Conservation (phyloP, 2,113 vertebrate genomes). For the Turnix velox region DNA sequence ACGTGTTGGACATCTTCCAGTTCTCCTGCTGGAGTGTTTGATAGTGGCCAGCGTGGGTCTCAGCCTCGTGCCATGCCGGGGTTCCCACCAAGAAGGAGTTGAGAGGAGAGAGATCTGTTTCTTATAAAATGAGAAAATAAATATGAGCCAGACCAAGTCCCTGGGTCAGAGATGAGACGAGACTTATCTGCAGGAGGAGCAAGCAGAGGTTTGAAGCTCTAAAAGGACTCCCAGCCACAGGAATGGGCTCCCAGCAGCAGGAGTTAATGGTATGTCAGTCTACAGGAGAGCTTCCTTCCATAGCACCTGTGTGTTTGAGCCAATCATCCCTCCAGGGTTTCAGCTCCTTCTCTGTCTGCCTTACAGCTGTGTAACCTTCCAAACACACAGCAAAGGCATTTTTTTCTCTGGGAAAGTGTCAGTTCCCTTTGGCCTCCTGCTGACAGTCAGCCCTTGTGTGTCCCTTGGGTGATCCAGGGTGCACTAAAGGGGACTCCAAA, state of each 20-base stretch:
- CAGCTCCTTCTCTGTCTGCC: neutral
- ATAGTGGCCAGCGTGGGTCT: neutral
- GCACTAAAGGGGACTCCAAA: neutral
- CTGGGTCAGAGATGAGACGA: neutral
- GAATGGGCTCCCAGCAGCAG: slow-evolving; percentile 40
- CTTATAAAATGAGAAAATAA: slow-evolving; percentile 34
- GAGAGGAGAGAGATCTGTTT: slow-evolving; percentile 15
- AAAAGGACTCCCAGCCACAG: neutral
- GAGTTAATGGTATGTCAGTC: slow-evolving; percentile 8
- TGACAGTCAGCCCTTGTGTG: neutral
- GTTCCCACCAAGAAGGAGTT: neutral
- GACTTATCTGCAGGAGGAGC: neutral
- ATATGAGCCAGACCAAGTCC: neutral
- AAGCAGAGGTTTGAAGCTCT: neutral
- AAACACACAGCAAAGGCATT: slow-evolving; percentile 26
- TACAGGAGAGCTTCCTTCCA: slow-evolving; percentile 15
- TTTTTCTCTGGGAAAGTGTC: slow-evolving; percentile 51
- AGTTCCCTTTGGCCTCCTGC: neutral
- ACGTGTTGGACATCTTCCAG: neutral
- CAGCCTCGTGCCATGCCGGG: neutral
- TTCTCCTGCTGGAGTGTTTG: neutral
- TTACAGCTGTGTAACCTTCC: slow-evolving; percentile 49
- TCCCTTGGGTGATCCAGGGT: neutral
- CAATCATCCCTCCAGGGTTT: slow-evolving; percentile 6
- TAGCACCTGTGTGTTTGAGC: neutral